Conservation (phyloP, 2,888 invertebrate species). For the Napeogenes sylphis region DNA sequence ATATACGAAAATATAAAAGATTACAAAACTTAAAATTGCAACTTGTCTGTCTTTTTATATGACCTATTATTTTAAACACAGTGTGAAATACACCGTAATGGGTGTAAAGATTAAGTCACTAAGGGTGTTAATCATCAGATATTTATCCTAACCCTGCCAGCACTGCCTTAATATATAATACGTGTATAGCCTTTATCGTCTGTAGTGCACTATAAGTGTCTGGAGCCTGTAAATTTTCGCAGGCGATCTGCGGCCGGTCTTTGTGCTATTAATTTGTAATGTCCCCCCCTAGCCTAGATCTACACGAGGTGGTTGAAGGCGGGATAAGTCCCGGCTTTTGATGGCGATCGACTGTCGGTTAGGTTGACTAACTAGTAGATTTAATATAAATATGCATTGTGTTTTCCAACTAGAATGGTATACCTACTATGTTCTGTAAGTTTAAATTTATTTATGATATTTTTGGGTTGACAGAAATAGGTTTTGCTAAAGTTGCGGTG, state of each 20-base stretch:
- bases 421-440: neutral
- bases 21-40: too few species aligned
- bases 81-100: too few species aligned
- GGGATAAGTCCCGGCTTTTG: constrained; percentile 44
- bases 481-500: too few species aligned
- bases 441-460: neutral
- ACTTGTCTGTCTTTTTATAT: too few species aligned
- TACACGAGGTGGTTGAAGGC: constrained; percentile 43
- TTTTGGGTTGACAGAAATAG: too few species aligned
- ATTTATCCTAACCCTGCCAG: constrained; percentile 29
- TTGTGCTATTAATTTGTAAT: constrained; percentile 78
- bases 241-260: constrained; percentile 75
- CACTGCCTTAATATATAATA: constrained; percentile 41
- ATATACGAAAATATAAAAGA: too few species aligned
- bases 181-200: constrained; percentile 51
- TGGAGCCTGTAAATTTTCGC: constrained; percentile 73
- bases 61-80: too few species aligned
- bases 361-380: constrained; percentile 17
- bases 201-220: constrained; percentile 62
- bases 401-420: neutral
- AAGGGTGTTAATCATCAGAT: constrained; percentile 28
- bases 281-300: constrained; percentile 55
- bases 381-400: constrained; percentile 3
- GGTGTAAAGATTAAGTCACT: constrained; percentile 18
- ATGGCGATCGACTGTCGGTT: constrained; percentile 28